Percentiles rank a stretch among this genome's conserved stretches.
Evolutionary conservation across 1,140 invertebrate genomes (phyloP).

Genomic region (Bradysia coprophila): DNA sequence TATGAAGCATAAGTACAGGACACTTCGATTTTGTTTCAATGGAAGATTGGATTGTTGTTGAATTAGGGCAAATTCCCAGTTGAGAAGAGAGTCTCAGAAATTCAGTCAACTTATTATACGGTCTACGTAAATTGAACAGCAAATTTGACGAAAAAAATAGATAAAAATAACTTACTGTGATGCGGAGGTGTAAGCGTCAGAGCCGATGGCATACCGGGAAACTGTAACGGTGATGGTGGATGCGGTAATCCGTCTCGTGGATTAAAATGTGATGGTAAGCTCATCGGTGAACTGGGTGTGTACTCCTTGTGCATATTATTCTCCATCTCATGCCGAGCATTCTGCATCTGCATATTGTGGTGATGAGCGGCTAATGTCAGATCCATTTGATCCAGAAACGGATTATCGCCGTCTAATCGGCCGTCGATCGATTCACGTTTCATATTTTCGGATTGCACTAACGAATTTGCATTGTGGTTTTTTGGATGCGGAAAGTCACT

Average conservation of each 20-base stretch:
- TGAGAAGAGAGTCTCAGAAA: no score
- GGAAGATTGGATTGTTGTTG: no score
- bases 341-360: constrained; percentile 9
- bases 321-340: constrained; percentile 1
- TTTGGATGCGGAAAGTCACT: background rate
- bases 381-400: constrained; percentile 24
- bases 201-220: constrained; percentile 47
- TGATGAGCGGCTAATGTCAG: constrained; percentile 14
- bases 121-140: no score
- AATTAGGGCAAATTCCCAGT: no score
- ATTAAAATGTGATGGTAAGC: constrained; percentile 19
- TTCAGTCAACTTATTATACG: no score
- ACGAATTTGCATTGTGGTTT: background rate
- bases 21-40: no score
- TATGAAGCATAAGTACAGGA: no score
- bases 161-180: constrained; percentile 29
- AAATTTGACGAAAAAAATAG: no score
- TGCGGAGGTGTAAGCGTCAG: constrained; percentile 55
- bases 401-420: constrained; percentile 13
- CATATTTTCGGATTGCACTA: background rate
- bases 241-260: constrained; percentile 20
- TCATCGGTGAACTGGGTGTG: constrained; percentile 18
- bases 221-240: constrained; percentile 37
- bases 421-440: constrained; percentile 1
- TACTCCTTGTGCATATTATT: constrained; percentile 20